Conservation (phyloP, 2,888 invertebrate genomes). For the Aleiodes leptofemur region DNA sequence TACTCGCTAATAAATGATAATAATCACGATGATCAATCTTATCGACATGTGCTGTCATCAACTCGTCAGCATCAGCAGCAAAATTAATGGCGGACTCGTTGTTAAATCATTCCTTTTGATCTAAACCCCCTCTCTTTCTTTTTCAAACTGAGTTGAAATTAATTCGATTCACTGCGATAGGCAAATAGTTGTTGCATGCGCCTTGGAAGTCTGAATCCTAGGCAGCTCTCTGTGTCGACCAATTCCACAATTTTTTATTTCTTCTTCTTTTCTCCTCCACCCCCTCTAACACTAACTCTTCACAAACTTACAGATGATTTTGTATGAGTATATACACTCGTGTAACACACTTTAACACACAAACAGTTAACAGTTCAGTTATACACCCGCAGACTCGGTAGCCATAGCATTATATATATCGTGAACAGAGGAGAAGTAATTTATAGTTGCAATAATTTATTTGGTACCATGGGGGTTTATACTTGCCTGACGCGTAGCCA, state of each 20-base stretch:
- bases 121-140: background rate
- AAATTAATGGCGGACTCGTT: constrained; percentile 45
- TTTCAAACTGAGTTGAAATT: too few species aligned
- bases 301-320: constrained; percentile 1
- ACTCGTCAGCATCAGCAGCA: constrained; percentile 22
- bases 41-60: background rate
- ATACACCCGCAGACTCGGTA: constrained; percentile 68
- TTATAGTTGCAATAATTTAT: constrained; percentile 76
- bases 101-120: constrained; percentile 26
- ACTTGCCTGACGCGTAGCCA: constrained; percentile 75
- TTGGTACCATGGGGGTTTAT: constrained; percentile 75
- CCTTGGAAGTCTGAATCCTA: constrained; percentile 66
- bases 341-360: constrained; percentile 47
- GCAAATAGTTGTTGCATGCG: constrained; percentile 49
- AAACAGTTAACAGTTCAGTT: constrained; percentile 52
- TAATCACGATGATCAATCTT: too few species aligned
- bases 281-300: constrained; percentile 40
- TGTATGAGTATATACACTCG: constrained; percentile 42
- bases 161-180: too few species aligned
- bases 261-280: constrained; percentile 24
- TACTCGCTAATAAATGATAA: too few species aligned
- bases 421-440: constrained; percentile 75
- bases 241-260: background rate
- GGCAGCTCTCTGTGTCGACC: constrained; percentile 59
- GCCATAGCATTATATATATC: constrained; percentile 73